Evolutionary conservation across 2,888 invertebrate genomes (phyloP), one percentile per base, ranked within the genome.

Genomic region (Cetonia aurata): DNA sequence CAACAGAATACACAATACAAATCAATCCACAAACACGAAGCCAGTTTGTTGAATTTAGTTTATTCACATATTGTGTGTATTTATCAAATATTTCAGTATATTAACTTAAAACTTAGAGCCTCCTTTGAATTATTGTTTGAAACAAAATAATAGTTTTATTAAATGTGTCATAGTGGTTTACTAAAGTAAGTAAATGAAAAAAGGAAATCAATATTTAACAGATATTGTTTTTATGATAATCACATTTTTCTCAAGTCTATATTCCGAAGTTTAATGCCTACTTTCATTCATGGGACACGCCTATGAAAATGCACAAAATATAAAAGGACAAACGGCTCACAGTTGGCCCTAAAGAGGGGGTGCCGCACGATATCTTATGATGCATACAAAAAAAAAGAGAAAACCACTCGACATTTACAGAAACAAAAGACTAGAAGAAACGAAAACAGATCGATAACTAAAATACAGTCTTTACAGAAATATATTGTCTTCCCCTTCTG

Each of bases 141-240:
- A 25, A 25, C 25, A 25, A 25, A 25, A 4, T n/a, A n/a, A n/a
- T 4, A 25, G 25, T 4, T 25, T 25, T 4, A 4, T 25, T 25
- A 25, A 25, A 25, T 25, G 3, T 25, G n/a, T n/a, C n/a, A n/a
- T n/a, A n/a, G n/a, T 4, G 4, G 25, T 25, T 25, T 25, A 25
- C 4, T 25, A 1, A 4, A 55, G 31, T 31, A 31, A 8, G n/a
- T n/a, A n/a, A n/a, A 33, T 13, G 17, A n/a, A 48, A 15, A 57
- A 57, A 19, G 15, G 42, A 17, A 4, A 17, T 33, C 25, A 31
- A 37, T 50, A n/a, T 41, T 17, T 33, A 65, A 50, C 13, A 50
- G 62, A 10, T 50, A 65, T 65, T 65, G 62, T 65, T 50, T 65
- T 37, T 65, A 50, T 65, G 62, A 50, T 65, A 65, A 65, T 65